phyloP scores from a whole-genome alignment of 2,113 vertebrate genomes.

The Jaculus jaculus region DNA sequence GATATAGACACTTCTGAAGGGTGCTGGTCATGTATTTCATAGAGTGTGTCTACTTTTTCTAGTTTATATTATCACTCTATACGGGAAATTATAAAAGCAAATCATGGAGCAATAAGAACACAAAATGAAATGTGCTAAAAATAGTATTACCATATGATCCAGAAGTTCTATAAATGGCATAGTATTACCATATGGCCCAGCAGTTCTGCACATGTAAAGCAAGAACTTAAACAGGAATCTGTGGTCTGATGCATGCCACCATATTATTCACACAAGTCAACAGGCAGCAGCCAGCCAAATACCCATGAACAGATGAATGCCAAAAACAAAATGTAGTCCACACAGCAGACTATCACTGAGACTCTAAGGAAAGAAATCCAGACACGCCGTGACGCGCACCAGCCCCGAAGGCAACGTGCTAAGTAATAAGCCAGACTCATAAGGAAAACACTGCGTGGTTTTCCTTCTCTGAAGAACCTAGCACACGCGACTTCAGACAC shows the following conservation, averaged over 20 bases:
- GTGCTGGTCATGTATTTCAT: no score
- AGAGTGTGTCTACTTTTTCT: constrained; percentile 9
- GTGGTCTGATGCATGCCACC: background rate
- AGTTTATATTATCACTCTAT: background rate
- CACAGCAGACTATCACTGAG: background rate
- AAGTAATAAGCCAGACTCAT: background rate
- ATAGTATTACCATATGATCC: background rate
- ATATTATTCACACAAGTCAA: background rate
- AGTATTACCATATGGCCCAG: no score
- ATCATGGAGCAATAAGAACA: background rate
- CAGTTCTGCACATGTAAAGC: background rate
- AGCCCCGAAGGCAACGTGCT: background rate
- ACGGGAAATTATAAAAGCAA: constrained; percentile 22
- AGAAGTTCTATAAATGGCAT: no score
- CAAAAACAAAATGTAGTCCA: background rate
- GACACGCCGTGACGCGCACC: background rate
- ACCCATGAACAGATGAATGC: background rate
- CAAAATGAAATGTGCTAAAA: constrained; percentile 25
- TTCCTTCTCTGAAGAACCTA: background rate
- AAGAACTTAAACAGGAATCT: background rate
- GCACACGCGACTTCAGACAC: background rate
- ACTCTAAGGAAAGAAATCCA: background rate
- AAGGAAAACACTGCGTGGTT: background rate
- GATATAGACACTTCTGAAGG: no score
- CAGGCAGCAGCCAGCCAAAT: background rate